These are phyloP conservation scores for Cherax destructor DNA, from an alignment of 1,140 invertebrate genomes.

Conservation along the genomic window DNA sequence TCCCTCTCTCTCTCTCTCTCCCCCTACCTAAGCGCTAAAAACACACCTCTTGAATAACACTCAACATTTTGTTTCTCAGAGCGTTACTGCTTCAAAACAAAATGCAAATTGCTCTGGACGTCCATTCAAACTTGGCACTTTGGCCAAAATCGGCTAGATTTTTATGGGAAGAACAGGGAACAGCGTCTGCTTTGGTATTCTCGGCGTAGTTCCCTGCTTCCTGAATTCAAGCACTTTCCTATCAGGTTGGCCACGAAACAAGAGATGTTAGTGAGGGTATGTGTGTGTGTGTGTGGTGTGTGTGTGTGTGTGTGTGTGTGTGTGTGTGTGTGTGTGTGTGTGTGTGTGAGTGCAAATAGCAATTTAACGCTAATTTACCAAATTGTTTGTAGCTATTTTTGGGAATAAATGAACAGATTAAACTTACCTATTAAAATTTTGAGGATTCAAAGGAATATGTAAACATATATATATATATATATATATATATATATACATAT, in stretches of 20 bases:
- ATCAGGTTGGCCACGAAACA: not conserved
- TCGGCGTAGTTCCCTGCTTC: not conserved
- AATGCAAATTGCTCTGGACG: not conserved
- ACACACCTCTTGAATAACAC: not conserved
- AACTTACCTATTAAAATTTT: too few species aligned
- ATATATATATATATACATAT: not conserved
- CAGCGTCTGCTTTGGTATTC: not conserved
- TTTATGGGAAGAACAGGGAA: not conserved
- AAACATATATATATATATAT: not conserved
- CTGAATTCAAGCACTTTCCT: not conserved
- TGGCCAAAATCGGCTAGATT: not conserved
- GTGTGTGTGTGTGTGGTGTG: too few species aligned
- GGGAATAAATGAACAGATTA: too few species aligned
- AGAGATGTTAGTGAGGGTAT: not conserved
- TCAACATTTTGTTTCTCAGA: not conserved
- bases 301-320: not conserved
- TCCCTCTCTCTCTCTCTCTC: constrained; percentile 1
- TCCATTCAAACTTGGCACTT: not conserved
- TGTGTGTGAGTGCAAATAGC: too few species aligned
- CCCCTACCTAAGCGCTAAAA: not conserved
- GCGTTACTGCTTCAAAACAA: not conserved
- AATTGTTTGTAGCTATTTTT: too few species aligned
- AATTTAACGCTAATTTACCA: too few species aligned
- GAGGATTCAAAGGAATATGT: not conserved
- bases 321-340: not conserved